phyloP scores from a whole-genome alignment of 2,797 vertebrate species.

The Philypnodon macrostomus region DNA sequence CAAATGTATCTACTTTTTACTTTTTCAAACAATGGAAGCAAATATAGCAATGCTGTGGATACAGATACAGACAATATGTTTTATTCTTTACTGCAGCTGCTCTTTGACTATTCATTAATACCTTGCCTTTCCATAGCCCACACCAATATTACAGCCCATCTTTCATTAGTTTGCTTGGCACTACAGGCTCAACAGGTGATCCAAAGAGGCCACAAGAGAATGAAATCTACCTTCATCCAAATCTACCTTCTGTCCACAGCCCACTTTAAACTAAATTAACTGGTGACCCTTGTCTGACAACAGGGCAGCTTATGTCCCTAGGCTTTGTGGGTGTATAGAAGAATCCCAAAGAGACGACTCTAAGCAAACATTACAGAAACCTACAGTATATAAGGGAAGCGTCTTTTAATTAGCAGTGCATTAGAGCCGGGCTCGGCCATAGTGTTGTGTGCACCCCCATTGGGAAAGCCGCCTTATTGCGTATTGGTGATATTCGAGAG shows the following conservation, averaged over 20 bases:
- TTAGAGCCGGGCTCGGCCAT: not conserved
- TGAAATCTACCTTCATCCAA: not conserved
- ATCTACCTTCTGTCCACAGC: not conserved
- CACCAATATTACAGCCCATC: not conserved
- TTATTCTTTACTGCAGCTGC: not conserved
- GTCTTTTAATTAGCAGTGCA: slow-evolving; percentile 5
- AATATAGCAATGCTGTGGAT: too few relatives aligned
- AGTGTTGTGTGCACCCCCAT: not conserved
- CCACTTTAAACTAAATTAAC: not conserved
- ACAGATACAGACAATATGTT: not conserved
- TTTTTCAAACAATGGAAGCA: too few relatives aligned
- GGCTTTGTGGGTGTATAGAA: not conserved
- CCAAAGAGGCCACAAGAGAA: too few relatives aligned
- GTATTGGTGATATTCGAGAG: slow-evolving; percentile 1
- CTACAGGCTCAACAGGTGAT: too few relatives aligned
- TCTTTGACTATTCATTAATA: slow-evolving; percentile 2
- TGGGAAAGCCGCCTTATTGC: not conserved
- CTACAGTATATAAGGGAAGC: not conserved
- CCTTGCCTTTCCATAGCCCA: not conserved
- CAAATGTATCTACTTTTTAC: too few relatives aligned
- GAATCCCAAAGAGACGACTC: not conserved
- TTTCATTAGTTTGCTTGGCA: not conserved
- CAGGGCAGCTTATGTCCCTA: not conserved
- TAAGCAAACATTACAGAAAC: slow-evolving; percentile 1
- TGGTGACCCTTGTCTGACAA: not conserved